Conservation (phyloP, 2,888 invertebrate genomes). For the Ochropleura leucogaster region DNA sequence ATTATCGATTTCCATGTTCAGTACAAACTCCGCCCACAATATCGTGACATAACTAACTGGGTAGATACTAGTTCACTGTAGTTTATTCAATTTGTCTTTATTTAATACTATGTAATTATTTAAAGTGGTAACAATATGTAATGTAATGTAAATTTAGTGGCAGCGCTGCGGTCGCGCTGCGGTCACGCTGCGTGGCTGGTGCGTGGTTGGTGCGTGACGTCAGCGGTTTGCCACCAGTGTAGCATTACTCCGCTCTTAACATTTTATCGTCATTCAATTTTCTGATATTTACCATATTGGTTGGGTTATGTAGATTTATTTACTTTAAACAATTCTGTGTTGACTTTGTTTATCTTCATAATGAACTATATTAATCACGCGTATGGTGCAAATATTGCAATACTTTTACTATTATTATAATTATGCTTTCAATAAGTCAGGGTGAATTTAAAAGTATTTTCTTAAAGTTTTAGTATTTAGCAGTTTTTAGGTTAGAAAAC, state of each 20-base stretch:
- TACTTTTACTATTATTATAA: not conserved
- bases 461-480: not conserved
- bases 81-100: slow-evolving; percentile 51
- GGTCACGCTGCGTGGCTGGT: slow-evolving; percentile 38
- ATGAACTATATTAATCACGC: slow-evolving; percentile 1
- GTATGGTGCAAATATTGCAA: not conserved
- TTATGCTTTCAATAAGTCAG: not conserved
- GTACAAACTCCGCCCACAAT: slow-evolving; percentile 18
- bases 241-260: slow-evolving; percentile 24
- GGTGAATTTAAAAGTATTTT: not conserved
- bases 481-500: not conserved
- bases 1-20: slow-evolving; percentile 30
- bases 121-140: slow-evolving; percentile 45
- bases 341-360: slow-evolving; percentile 7
- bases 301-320: slow-evolving; percentile 15
- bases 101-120: slow-evolving; percentile 41
- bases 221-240: slow-evolving; percentile 34
- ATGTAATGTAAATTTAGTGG: slow-evolving; percentile 56
- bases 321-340: slow-evolving; percentile 1
- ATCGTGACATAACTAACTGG: slow-evolving; percentile 22
- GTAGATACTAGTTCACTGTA: slow-evolving; percentile 15
- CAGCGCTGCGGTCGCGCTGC: slow-evolving; percentile 24
- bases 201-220: slow-evolving; percentile 51
- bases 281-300: slow-evolving; percentile 20
- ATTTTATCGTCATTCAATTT: slow-evolving; percentile 43